phyloP scores from a whole-genome alignment of 2,888 invertebrate genomes.

The Trichogramma dendrolimi region DNA sequence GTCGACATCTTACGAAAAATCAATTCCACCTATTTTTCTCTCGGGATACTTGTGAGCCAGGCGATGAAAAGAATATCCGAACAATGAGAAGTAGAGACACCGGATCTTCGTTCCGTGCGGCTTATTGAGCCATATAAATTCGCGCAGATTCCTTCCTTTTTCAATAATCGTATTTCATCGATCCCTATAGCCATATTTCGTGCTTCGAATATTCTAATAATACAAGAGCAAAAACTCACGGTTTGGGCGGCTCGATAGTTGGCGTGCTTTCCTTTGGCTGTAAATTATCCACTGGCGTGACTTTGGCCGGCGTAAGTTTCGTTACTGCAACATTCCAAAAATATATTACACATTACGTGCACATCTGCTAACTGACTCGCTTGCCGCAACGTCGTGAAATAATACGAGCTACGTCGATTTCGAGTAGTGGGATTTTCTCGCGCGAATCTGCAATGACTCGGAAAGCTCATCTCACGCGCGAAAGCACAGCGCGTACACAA shows the following conservation, averaged over 20 bases:
- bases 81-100: no score
- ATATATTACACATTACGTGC: not conserved
- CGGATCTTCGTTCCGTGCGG: no score
- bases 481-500: not conserved
- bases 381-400: not conserved
- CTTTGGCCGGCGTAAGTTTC: constrained; percentile 48
- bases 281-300: constrained; percentile 45
- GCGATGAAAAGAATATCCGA: no score
- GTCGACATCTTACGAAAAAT: no score
- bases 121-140: no score
- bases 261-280: constrained; percentile 44
- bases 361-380: not conserved
- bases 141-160: no score
- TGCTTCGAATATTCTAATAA: no score
- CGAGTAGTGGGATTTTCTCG: not conserved
- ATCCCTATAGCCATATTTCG: no score
- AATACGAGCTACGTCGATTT: no score
- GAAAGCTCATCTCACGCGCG: not conserved
- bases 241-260: constrained; percentile 48
- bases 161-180: no score
- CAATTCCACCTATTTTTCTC: no score
- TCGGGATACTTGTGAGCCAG: no score
- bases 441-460: not conserved
- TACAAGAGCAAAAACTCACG: constrained; percentile 40
- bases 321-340: constrained; percentile 42